A percentile compares a stretch with the other conserved stretches of the same genome.
Conservation (phyloP, 23 tunicate species). For the Trididemnum nubilum region DNA sequence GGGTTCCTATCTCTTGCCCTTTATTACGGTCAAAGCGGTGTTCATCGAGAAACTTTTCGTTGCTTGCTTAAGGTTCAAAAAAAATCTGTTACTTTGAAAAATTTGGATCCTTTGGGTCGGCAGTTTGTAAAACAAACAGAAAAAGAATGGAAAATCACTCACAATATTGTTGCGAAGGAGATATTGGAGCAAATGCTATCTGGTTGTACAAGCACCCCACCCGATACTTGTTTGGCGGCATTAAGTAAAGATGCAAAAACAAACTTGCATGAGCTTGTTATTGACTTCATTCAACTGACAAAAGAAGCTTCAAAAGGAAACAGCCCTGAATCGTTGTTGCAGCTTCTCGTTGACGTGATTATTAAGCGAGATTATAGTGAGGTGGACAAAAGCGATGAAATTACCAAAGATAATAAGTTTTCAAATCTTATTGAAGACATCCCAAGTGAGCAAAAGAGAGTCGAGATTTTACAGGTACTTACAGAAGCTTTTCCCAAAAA, state of each 20-base stretch:
- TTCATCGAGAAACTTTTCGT: slow-evolving; percentile 35
- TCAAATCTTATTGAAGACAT: slow-evolving; percentile 48
- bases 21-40: slow-evolving; percentile 58
- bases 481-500: slow-evolving; percentile 46
- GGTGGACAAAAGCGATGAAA: slow-evolving; percentile 41
- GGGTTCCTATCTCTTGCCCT: slow-evolving; percentile 39
- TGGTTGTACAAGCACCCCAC: neutral
- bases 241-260: slow-evolving; percentile 21
- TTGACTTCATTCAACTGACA: slow-evolving; percentile 41
- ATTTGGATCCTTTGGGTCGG: slow-evolving; percentile 30
- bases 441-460: slow-evolving; percentile 21
- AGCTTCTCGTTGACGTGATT: slow-evolving; percentile 32
- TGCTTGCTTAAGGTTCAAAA: neutral
- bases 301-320: neutral
- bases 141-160: slow-evolving; percentile 49
- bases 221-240: neutral
- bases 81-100: slow-evolving; percentile 16
- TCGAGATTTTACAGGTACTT: slow-evolving; percentile 12
- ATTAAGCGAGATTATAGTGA: slow-evolving; percentile 50
- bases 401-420: slow-evolving; percentile 7
- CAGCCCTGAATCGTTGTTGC: slow-evolving; percentile 1
- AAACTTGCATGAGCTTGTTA: slow-evolving; percentile 28
- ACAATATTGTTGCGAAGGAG: slow-evolving; percentile 59
- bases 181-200: slow-evolving; percentile 48
- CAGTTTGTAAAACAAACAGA: slow-evolving; percentile 37